Percentiles rank a stretch among this genome's conserved stretches.
These are phyloP conservation scores for Stictocephala bisonia DNA, from an alignment of 2,888 invertebrate species.

Conservation along the genomic window DNA sequence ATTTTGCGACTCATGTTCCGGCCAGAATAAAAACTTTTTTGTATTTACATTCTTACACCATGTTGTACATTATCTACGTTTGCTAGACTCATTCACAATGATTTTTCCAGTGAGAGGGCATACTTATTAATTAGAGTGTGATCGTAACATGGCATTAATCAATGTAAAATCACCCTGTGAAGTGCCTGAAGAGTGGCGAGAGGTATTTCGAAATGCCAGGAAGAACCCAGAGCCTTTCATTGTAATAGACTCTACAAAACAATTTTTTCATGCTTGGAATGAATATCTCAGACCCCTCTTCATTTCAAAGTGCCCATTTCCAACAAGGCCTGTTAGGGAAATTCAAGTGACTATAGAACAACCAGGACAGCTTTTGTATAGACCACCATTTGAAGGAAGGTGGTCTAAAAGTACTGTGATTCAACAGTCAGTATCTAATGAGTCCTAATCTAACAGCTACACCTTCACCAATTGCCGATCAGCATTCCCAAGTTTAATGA, in stretches of 20 bases:
- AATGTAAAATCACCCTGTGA: conserved; percentile 5
- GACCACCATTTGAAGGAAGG: neutral
- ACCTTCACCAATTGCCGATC: neutral
- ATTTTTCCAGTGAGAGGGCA: conserved; percentile 33
- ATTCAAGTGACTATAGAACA: neutral
- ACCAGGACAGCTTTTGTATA: neutral
- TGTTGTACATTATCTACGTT: neutral
- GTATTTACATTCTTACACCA: conserved; percentile 16
- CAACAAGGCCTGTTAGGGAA: conserved; percentile 20
- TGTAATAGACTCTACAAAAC: neutral
- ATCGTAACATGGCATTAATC: conserved; percentile 35
- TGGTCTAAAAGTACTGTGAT: neutral
- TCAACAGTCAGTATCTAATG: neutral
- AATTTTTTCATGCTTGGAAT: conserved; percentile 6
- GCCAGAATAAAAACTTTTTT: conserved; percentile 41
- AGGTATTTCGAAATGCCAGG: conserved; percentile 13
- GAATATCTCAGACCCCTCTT: neutral
- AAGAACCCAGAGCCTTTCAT: conserved; percentile 6
- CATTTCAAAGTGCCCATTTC: neutral
- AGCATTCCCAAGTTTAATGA: conserved; percentile 10
- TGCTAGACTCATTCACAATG: conserved; percentile 6
- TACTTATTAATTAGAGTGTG: conserved; percentile 38
- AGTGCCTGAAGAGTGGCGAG: conserved; percentile 36
- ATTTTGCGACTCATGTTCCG: conserved; percentile 40
- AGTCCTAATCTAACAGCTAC: neutral